Evolutionary conservation across 2,888 invertebrate genomes (phyloP), one percentile per base, ranked within the genome.

Genomic region (Phengaris alcon): DNA sequence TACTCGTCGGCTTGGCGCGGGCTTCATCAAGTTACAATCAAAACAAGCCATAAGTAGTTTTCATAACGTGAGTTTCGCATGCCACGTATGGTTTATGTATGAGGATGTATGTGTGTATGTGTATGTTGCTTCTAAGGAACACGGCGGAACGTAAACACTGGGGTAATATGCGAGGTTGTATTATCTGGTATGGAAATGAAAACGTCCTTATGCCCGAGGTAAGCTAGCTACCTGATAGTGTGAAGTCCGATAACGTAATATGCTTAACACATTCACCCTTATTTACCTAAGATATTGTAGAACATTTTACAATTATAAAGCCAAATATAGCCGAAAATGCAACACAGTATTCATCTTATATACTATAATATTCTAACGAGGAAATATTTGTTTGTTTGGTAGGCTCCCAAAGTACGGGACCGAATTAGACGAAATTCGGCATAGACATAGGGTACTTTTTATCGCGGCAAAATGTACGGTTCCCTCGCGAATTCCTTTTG

Each of bases 181-280:
- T 77, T 78, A 78, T 78, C 78, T 77, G 74, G 72, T 78, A 78
- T 78, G 78, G 78, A 78, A 78, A 78, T 78, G 78, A 78, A 78
- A 75, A 77, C 77, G 76, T 76, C 74, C 78, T 77, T 77, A 77
- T 68, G 68, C 75, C 76, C 73, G 76, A 76, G 77, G 78, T 75
- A 77, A 76, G 75, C 75, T 68, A 76, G 48, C 48, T 48, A 75
- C 75, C 75, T 76, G 77, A 78, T 78, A 77, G 77, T 75, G 75
- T 69, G 52, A 70, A 70, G 70, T 51, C 22, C 70, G 70, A 70
- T 70, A 77, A 75, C 57, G 74, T 75, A 73, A 77, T 75, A 77
- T 64, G 74, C 69, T 35, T 35, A 35, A 35, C 35, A 35, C 35
- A 35, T 35, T 35, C 3, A 35, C 35, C 35, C 35, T 35, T 35